Base-by-base conservation (phyloP, 2,888 invertebrate genomes). In the Oligia fasciuncula region DNA sequence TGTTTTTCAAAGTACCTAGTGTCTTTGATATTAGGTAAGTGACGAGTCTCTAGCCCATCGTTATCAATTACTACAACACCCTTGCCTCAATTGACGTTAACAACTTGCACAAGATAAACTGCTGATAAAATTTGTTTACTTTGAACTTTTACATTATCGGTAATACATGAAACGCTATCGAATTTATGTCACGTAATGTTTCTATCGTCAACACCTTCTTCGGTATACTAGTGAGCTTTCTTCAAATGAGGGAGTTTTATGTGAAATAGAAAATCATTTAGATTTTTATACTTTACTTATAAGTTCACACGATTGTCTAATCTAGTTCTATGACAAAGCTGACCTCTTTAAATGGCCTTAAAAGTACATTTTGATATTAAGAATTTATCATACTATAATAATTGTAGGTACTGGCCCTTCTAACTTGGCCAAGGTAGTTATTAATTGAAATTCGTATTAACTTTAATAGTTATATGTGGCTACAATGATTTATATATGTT, bases 341-440 rank as follows among this genome's bases (percentile, higher is more conserved):
- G 85, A 88, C 90, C 88, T 88, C 81, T 85, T 78, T 78, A 71
- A 69, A 70, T 76, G 83, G 79, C 71, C 83, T 85, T 79, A 79
- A 68, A 79, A 84, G 76, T 82, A 78, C 74, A 81, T 85, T 83
- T 68, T 76, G 74, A 67, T 79, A 71, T 51, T 71, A 65, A 78
- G 77, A 86, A 90, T 87, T 82, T 88, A 90, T 86, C 77, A 57
- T 71, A 83, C 40, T 40, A 40, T 40, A 73, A 73, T 88, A 90
- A 87, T 85, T 83, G 76, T 85, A 76, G 73, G 76, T 89, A 87
- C 84, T 73, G 87, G 91, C 92, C 93, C 93, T 94, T 93, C 91
- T 91, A 94, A 90, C 87, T 89, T 91, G 91, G 91, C 92, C 93
- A 93, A 93, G 94, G 93, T 80, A 71, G 77, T 89, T 81, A 89